Conservation (phyloP, 1,140 invertebrate species). For the Pachypsylla venusta region DNA sequence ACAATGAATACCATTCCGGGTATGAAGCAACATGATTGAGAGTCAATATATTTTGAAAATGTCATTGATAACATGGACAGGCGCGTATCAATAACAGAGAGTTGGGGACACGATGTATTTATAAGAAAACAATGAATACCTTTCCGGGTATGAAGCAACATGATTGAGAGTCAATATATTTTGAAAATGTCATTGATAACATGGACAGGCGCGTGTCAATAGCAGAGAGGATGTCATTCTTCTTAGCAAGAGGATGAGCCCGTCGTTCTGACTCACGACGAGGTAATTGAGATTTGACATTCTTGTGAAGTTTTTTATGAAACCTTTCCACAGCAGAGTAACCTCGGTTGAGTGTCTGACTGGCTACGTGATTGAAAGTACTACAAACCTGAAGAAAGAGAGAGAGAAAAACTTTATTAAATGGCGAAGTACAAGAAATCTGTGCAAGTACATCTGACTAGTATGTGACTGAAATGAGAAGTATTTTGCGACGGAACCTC, state of each 20-base stretch:
- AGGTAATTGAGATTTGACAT: conserved; percentile 67
- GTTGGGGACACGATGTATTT: neutral
- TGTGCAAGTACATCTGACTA: no score
- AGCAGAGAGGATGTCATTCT: conserved; percentile 76
- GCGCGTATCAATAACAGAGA: conserved; percentile 46
- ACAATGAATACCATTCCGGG: conserved; percentile 80
- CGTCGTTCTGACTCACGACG: conserved; percentile 74
- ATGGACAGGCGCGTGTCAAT: conserved; percentile 82
- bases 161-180: conserved; percentile 62
- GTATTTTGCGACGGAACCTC: no score
- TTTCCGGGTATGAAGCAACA: conserved; percentile 91
- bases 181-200: conserved; percentile 80
- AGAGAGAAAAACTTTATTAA: no score
- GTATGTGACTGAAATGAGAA: no score
- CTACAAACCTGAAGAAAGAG: conserved; percentile 53
- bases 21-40: conserved; percentile 75
- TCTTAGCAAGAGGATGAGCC: conserved; percentile 63
- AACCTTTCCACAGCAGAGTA: conserved; percentile 63
- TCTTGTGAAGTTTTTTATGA: conserved; percentile 54
- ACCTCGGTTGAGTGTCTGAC: conserved; percentile 60
- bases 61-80: conserved; percentile 86
- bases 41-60: conserved; percentile 71
- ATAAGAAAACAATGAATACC: conserved; percentile 38
- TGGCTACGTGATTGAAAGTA: conserved; percentile 56
- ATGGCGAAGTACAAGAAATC: no score